phyloP scores from a whole-genome alignment of 2,797 vertebrate species.

The Malurus splendens region DNA sequence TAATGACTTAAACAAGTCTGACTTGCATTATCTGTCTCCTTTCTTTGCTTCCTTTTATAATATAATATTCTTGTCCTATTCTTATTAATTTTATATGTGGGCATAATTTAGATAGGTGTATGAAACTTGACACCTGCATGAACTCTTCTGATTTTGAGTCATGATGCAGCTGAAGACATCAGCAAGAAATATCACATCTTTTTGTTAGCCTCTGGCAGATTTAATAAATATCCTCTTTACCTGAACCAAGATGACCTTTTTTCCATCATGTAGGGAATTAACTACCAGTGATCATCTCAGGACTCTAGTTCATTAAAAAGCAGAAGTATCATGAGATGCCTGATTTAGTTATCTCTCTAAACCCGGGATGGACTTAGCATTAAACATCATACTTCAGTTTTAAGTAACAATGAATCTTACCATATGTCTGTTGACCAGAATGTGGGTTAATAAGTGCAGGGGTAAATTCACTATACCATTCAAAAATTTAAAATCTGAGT shows the following conservation, averaged over 20 bases:
- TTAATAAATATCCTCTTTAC: not conserved
- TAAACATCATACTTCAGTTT: not conserved
- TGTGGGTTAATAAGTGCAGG: not conserved
- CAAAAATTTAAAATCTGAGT: not conserved
- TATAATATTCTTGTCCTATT: constrained; percentile 6
- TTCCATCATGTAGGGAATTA: not conserved
- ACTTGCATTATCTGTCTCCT: not conserved
- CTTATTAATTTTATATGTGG: constrained; percentile 20
- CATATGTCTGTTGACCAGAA: not conserved
- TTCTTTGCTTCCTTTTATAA: constrained; percentile 6
- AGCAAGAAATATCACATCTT: not conserved
- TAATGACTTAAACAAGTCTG: not conserved
- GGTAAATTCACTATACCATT: not conserved
- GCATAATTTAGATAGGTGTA: not conserved
- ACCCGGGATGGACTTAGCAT: not conserved
- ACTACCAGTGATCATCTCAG: not conserved
- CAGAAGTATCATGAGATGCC: not conserved
- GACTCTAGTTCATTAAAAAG: not conserved
- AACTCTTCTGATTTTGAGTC: not conserved
- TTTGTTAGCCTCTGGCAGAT: not conserved
- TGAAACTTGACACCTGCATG: not conserved
- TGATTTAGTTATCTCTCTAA: not conserved
- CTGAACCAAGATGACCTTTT: not conserved
- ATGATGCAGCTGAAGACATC: not conserved
- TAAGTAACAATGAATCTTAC: not conserved